Percentiles rank a stretch among this genome's conserved stretches.
Conservation (phyloP, 2,888 invertebrate species). For the Drosophila trichaetosa region DNA sequence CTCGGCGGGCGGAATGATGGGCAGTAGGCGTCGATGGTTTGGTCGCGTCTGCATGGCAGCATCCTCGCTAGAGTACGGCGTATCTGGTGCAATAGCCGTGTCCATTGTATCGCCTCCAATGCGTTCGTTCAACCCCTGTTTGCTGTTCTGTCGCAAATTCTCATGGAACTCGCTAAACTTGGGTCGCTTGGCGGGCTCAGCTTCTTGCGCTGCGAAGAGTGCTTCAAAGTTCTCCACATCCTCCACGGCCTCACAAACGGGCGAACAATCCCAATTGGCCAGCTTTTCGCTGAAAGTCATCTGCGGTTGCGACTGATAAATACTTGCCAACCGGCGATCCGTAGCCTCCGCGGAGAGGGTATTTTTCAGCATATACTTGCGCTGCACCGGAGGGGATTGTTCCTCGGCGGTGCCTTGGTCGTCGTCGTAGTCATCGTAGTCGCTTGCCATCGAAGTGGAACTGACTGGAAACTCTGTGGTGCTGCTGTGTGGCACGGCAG, state of each 20-base stretch:
- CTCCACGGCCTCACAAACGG: slow-evolving; percentile 81
- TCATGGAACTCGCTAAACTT: slow-evolving; percentile 61
- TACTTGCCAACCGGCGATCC: slow-evolving; percentile 77
- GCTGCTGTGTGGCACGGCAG: slow-evolving; percentile 65
- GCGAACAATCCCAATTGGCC: slow-evolving; percentile 72
- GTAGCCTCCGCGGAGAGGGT: slow-evolving; percentile 80
- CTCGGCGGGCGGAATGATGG: slow-evolving; percentile 38
- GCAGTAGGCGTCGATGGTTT: slow-evolving; percentile 52
- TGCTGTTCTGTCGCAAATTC: slow-evolving; percentile 31
- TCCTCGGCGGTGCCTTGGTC: slow-evolving; percentile 55
- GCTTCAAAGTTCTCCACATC: slow-evolving; percentile 82
- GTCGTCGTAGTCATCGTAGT: slow-evolving; percentile 67
- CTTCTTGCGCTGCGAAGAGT: slow-evolving; percentile 73
- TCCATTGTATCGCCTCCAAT: background rate
- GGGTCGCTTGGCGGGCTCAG: slow-evolving; percentile 25
- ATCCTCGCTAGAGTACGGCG: slow-evolving; percentile 42
- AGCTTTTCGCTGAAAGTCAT: slow-evolving; percentile 82
- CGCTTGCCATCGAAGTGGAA: slow-evolving; percentile 81
- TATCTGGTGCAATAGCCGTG: slow-evolving; percentile 25
- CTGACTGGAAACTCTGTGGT: slow-evolving; percentile 84
- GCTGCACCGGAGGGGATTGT: slow-evolving; percentile 56
- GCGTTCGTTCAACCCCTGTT: background rate
- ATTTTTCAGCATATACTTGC: slow-evolving; percentile 77
- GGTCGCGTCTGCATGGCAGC: slow-evolving; percentile 24
- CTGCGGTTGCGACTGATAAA: slow-evolving; percentile 77